A percentile compares a stretch with the other conserved stretches of the same genome.
These are phyloP conservation scores for Tachuris rubrigastra DNA, from an alignment of 2,113 vertebrate genomes.

Conservation along the genomic window DNA sequence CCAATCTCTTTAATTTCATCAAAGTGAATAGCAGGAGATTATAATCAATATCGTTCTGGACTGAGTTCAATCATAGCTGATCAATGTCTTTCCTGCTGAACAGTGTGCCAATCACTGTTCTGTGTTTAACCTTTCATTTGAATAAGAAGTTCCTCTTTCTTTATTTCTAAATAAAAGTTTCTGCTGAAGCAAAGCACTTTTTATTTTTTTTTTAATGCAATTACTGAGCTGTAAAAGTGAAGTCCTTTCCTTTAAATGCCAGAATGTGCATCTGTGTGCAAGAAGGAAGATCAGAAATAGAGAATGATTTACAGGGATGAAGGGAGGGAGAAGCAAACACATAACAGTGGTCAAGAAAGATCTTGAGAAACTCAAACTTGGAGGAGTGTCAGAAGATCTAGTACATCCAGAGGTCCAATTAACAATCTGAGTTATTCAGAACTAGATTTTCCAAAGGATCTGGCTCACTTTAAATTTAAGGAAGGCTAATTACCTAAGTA, in stretches of 20 bases:
- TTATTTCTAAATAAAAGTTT: background rate
- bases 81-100: background rate
- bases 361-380: background rate
- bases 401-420: background rate
- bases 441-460: background rate
- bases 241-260: background rate
- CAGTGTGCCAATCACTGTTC: background rate
- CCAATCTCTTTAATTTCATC: background rate
- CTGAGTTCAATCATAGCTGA: background rate
- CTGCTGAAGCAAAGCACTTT: background rate
- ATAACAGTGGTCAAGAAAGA: background rate
- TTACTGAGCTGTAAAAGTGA: background rate
- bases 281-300: background rate
- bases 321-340: background rate
- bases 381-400: background rate
- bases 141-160: background rate
- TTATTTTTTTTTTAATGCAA: background rate
- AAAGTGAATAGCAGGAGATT: background rate
- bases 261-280: background rate
- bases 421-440: background rate
- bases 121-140: slow-evolving; percentile 9
- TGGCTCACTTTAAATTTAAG: background rate
- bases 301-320: background rate
- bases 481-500: background rate
- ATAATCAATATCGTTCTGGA: slow-evolving; percentile 12